These are phyloP conservation scores for Gisinianus flammeolus DNA, from an alignment of 2,888 invertebrate species.

Conservation along the genomic window DNA sequence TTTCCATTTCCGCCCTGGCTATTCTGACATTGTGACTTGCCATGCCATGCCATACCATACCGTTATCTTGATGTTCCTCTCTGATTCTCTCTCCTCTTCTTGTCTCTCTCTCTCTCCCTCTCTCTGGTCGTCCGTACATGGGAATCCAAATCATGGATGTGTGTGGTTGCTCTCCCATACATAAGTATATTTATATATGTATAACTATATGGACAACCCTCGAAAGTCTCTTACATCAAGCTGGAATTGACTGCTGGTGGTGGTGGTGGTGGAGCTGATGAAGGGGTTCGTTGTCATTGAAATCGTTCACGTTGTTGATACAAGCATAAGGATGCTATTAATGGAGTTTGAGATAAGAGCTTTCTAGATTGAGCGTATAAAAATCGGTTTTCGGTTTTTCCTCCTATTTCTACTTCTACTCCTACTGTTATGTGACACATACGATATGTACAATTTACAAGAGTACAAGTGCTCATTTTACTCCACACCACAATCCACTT, in stretches of 20 bases:
- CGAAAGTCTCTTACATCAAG: too few species aligned
- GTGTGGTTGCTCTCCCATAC: background rate
- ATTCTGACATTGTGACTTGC: background rate
- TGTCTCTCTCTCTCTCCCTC: background rate
- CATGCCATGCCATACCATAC: background rate
- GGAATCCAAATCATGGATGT: too few species aligned
- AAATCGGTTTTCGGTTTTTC: background rate
- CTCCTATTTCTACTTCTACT: background rate
- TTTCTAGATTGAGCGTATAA: constrained; percentile 11
- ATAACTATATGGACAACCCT: too few species aligned
- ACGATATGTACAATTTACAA: background rate
- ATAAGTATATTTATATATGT: background rate
- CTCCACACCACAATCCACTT: background rate
- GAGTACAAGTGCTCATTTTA: background rate
- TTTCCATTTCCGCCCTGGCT: constrained; percentile 3
- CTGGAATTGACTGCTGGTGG: too few species aligned
- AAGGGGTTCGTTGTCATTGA: background rate
- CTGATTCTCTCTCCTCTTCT: background rate
- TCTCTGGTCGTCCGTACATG: too few species aligned
- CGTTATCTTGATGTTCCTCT: background rate
- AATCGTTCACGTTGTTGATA: background rate
- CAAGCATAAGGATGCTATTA: constrained; percentile 9
- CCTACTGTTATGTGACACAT: background rate
- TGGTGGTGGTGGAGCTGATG: too few species aligned
- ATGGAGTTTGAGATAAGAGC: background rate